Conservation (phyloP, 2,797 vertebrate genomes). For the Liasis olivaceus region DNA sequence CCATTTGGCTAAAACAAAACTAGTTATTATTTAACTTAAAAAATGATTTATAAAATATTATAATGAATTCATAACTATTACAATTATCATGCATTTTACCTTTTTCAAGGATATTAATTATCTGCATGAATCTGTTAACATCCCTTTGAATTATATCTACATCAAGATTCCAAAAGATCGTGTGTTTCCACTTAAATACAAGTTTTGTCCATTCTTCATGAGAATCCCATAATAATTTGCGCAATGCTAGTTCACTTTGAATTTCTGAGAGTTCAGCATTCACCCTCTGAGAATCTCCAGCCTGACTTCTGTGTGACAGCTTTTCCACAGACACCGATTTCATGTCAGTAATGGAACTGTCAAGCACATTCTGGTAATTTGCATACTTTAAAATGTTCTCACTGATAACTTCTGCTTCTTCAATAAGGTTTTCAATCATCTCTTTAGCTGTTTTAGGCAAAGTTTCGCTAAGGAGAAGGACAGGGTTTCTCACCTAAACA, state of each 20-base stretch:
- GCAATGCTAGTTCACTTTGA: constrained; percentile 65
- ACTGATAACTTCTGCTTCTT: constrained; percentile 57
- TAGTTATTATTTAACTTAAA: not conserved
- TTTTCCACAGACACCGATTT: constrained; percentile 33
- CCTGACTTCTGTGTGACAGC: constrained; percentile 40
- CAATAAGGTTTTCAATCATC: constrained; percentile 54
- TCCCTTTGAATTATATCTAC: constrained; percentile 64
- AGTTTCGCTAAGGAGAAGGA: constrained; percentile 57
- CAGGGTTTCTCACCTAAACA: constrained; percentile 66
- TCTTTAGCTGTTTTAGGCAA: constrained; percentile 51
- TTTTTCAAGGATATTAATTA: constrained; percentile 70
- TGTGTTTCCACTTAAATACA: constrained; percentile 59
- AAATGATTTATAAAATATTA: not conserved
- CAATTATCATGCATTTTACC: constrained; percentile 50
- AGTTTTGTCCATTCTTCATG: constrained; percentile 65
- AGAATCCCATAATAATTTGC: constrained; percentile 70
- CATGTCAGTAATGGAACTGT: constrained; percentile 21
- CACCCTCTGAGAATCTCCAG: constrained; percentile 40
- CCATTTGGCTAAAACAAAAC: not conserved
- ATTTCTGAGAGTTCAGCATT: constrained; percentile 65
- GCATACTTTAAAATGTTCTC: constrained; percentile 57
- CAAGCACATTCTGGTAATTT: constrained; percentile 60
- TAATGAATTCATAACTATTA: not conserved
- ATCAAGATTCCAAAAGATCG: constrained; percentile 63
- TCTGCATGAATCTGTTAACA: constrained; percentile 67